Percentiles rank a stretch among this genome's conserved stretches.
Evolutionary conservation across 2,113 vertebrate genomes (phyloP).

Genomic region (Pogona vitticeps): DNA sequence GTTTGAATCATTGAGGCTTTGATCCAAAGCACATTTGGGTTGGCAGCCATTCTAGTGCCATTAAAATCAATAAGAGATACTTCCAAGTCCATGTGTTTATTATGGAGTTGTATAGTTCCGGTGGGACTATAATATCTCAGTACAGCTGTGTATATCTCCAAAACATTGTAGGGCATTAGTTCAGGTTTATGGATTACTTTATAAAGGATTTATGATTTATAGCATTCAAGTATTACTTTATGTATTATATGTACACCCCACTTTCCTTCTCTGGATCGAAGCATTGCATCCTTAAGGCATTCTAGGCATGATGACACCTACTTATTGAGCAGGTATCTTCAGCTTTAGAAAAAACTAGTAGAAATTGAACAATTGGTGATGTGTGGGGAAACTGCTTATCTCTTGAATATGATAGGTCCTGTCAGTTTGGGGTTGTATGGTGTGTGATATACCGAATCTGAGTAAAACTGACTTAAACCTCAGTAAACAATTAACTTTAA

Average conservation of each 20-base stretch:
- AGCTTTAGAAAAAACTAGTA: no score
- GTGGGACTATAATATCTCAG: not conserved
- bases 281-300: not conserved
- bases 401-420: no score
- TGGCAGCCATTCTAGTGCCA: constrained; percentile 4
- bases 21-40: constrained; percentile 20
- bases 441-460: no score
- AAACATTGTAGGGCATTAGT: not conserved
- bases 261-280: not conserved
- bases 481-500: no score
- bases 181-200: not conserved
- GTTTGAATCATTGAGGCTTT: constrained; percentile 18
- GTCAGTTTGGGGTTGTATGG: no score
- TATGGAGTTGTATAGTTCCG: not conserved
- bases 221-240: not conserved
- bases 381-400: no score
- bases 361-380: no score
- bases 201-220: not conserved
- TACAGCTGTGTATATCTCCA: not conserved
- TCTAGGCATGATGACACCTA: not conserved
- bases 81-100: not conserved
- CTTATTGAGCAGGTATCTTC: not conserved
- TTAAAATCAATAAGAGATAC: constrained; percentile 3
- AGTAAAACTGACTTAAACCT: no score
- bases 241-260: not conserved